A percentile compares a stretch with the other conserved stretches of the same genome.
These are phyloP conservation scores for Perca flavescens DNA, from an alignment of 2,113 vertebrate genomes.

Conservation along the genomic window DNA sequence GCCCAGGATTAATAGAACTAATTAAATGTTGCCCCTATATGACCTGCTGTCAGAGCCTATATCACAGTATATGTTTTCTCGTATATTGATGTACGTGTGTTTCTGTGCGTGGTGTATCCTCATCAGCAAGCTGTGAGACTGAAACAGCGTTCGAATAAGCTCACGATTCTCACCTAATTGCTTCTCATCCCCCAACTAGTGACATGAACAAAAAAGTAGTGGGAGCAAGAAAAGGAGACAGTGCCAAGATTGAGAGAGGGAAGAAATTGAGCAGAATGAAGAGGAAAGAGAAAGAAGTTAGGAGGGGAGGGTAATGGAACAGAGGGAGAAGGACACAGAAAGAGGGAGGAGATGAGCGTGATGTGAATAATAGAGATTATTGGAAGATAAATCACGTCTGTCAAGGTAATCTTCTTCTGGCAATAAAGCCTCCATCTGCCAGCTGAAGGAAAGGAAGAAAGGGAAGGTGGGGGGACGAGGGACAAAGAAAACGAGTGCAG, in stretches of 20 bases:
- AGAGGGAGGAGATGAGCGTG: constrained; percentile 58
- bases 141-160: constrained; percentile 49
- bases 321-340: constrained; percentile 39
- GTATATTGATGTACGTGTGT: constrained; percentile 1
- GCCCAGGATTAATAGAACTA: constrained; percentile 64
- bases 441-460: constrained; percentile 2
- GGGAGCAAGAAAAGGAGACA: constrained; percentile 14
- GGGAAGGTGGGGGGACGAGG: not conserved
- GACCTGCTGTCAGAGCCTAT: constrained; percentile 41
- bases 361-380: constrained; percentile 65
- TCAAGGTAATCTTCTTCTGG: constrained; percentile 68
- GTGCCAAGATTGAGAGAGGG: constrained; percentile 14
- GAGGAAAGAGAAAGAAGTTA: constrained; percentile 9
- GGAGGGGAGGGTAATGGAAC: constrained; percentile 50
- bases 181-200: constrained; percentile 45
- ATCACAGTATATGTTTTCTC: constrained; percentile 47
- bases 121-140: constrained; percentile 1
- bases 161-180: constrained; percentile 47
- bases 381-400: constrained; percentile 64
- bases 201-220: constrained; percentile 32
- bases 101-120: not conserved
- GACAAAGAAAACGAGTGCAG: not conserved
- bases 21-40: constrained; percentile 54
- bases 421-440: constrained; percentile 56
- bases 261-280: constrained; percentile 50